Percentiles rank a stretch among this genome's conserved stretches.
Evolutionary conservation across 2,888 invertebrate genomes (phyloP).

Genomic region (Cylindroiulus punctatus): DNA sequence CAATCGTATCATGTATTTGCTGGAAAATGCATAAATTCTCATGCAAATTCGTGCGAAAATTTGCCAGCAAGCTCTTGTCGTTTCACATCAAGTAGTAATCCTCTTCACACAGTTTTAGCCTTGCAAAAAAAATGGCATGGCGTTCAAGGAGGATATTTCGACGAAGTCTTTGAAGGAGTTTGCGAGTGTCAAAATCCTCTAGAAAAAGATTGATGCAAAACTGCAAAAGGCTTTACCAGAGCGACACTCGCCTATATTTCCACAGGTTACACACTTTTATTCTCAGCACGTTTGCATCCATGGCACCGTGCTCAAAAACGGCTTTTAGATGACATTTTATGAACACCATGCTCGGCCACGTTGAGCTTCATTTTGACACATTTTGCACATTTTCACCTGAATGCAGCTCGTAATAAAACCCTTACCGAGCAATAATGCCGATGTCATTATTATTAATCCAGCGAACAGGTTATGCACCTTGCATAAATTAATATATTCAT

Average conservation of each 20-base stretch:
- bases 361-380: background rate
- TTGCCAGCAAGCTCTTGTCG: conserved; percentile 15
- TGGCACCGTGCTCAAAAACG: conserved; percentile 9
- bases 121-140: background rate
- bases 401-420: background rate
- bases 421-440: background rate
- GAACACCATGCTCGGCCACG: background rate
- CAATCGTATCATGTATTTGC: conserved; percentile 28
- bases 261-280: conserved; percentile 2
- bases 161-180: conserved; percentile 21
- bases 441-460: background rate
- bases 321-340: conserved; percentile 6
- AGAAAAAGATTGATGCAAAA: conserved; percentile 48
- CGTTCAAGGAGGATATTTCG: conserved; percentile 11
- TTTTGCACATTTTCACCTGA: background rate
- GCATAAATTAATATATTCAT: background rate
- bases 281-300: conserved; percentile 23
- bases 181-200: conserved; percentile 49
- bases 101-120: conserved; percentile 41
- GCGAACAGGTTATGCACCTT: background rate
- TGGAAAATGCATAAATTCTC: conserved; percentile 9
- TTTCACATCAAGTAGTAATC: conserved; percentile 45
- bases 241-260: conserved; percentile 15
- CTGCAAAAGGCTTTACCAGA: background rate
- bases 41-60: conserved; percentile 36